phyloP scores from a whole-genome alignment of 2,888 invertebrate genomes.

The Villa cingulata region DNA sequence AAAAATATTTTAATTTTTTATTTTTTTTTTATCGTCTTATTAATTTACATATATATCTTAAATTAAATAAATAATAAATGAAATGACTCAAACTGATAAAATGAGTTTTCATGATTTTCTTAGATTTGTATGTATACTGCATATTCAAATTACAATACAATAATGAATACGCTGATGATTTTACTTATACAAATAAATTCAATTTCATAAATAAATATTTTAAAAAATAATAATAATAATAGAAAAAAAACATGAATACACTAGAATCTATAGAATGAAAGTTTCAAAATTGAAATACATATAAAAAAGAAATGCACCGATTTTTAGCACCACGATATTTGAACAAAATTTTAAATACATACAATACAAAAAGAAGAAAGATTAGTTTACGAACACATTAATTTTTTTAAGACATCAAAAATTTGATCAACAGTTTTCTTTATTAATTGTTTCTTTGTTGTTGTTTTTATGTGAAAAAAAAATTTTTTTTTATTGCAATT shows the following conservation, averaged over 20 bases:
- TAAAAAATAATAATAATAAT: background rate
- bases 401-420: too few species aligned
- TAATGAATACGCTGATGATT: too few species aligned
- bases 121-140: too few species aligned
- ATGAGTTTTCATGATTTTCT: background rate
- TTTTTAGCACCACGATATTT: background rate
- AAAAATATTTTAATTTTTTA: background rate
- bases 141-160: too few species aligned
- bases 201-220: background rate
- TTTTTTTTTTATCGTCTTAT: background rate
- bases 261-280: too few species aligned
- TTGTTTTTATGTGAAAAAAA: too few species aligned
- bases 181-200: background rate
- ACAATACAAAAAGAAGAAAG: background rate
- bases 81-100: background rate
- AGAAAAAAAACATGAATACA: background rate
- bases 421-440: too few species aligned
- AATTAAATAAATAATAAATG: background rate
- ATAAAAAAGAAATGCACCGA: background rate
- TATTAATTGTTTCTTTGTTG: too few species aligned
- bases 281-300: too few species aligned
- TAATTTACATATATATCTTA: background rate
- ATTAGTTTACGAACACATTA: background rate
- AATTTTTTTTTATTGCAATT: slow-evolving; percentile 21
- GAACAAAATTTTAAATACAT: too few species aligned